phyloP scores from a whole-genome alignment of 2,888 invertebrate species.

The Temnothorax unifasciatus region DNA sequence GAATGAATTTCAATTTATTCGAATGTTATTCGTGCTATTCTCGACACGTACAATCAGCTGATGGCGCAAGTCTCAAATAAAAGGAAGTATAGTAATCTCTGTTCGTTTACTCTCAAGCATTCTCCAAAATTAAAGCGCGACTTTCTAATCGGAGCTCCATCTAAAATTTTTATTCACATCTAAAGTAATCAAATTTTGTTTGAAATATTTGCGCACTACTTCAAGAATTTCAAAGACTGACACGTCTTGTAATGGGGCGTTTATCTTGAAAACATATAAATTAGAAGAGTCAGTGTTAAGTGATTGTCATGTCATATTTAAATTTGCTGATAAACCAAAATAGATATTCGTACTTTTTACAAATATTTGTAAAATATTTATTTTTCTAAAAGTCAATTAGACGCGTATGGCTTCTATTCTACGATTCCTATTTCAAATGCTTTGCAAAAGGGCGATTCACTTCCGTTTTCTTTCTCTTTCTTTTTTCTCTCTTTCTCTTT shows the following conservation, averaged over 20 bases:
- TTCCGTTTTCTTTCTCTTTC: background rate
- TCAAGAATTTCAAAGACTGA: background rate
- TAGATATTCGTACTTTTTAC: background rate
- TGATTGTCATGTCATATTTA: background rate
- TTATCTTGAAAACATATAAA: background rate
- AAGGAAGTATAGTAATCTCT: background rate
- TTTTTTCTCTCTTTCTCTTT: background rate
- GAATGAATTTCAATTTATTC: background rate
- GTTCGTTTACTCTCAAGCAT: background rate
- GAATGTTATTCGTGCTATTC: background rate
- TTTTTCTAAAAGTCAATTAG: background rate
- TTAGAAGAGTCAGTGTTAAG: background rate
- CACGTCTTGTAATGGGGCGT: background rate
- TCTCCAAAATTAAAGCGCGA: no score
- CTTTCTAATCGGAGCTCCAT: background rate
- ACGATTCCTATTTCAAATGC: background rate
- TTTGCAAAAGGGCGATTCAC: background rate
- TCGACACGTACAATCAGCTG: background rate
- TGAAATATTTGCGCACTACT: constrained; percentile 5
- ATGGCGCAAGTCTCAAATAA: background rate
- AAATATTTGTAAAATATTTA: background rate
- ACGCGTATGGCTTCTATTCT: background rate
- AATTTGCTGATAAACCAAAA: background rate
- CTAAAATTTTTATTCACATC: background rate
- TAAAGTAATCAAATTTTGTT: background rate